A percentile compares a stretch with the other conserved stretches of the same genome.
phyloP scores from a whole-genome alignment of 2,113 vertebrate genomes.

The Poeciliopsis prolifica region DNA sequence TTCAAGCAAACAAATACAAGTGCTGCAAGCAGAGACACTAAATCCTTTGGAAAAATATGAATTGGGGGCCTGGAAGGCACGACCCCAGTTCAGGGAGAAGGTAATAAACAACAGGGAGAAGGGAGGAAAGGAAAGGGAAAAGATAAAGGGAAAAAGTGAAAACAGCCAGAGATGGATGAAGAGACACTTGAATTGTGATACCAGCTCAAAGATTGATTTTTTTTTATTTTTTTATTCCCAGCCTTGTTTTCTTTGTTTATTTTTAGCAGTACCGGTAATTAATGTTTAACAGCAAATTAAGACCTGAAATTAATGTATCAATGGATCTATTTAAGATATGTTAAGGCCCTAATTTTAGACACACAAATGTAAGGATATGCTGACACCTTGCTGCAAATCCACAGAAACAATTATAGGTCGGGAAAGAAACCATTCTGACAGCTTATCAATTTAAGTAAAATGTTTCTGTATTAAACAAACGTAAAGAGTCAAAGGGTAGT shows the following conservation, averaged over 20 bases:
- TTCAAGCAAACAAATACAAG: neutral
- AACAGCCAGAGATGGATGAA: slow-evolving; percentile 1
- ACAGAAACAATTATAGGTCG: too few species aligned
- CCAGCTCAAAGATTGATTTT: slow-evolving; percentile 4
- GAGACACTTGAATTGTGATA: slow-evolving; percentile 9
- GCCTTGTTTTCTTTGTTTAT: neutral
- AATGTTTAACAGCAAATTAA: neutral
- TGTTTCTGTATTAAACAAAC: too few species aligned
- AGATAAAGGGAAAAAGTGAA: neutral
- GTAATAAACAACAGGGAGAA: neutral
- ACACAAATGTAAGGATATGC: too few species aligned
- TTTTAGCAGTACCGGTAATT: neutral
- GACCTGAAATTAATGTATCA: too few species aligned
- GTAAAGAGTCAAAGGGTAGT: too few species aligned
- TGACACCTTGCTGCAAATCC: too few species aligned
- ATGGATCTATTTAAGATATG: too few species aligned
- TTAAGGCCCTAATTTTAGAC: too few species aligned
- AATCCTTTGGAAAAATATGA: neutral
- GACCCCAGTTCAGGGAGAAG: neutral
- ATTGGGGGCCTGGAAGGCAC: neutral
- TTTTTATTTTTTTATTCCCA: neutral
- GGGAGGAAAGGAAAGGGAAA: neutral
- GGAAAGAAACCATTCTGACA: too few species aligned
- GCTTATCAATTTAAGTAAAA: too few species aligned
- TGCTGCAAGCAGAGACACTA: neutral